Base-by-base conservation (phyloP, 2,113 vertebrate species). In the Ageneiosus marmoratus region DNA sequence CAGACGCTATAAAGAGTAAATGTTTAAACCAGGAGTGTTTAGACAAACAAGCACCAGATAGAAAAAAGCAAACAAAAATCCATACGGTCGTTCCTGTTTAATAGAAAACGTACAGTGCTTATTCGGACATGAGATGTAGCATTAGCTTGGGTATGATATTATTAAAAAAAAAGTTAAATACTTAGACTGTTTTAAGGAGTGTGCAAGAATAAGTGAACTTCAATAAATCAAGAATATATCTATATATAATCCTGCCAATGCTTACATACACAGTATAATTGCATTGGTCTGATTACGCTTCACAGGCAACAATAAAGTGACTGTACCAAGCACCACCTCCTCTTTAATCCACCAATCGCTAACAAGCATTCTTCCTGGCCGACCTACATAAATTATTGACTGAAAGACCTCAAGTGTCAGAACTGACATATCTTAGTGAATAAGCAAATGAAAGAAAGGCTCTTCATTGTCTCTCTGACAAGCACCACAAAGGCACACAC, bases 381-480 rank as follows among this genome's bases (percentile, higher is more conserved):
- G 92, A 93, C 93, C 92, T 89, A 88, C 85, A 92, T 92, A 89
- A 91, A 93, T 91, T 89, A 93, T 90, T 90, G 91, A 93, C 91
- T 88, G 90, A 80, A 89, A 91, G 89, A 90, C 88, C 91, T 92
- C 85, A 86, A 90, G 91, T 92, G 90, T 93, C 91, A 90, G 86
- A 93, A 92, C 87, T 91, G 93, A 93, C 92, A 86, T 90, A 90
- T 91, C 91, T 88, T 56, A 32, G 87, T 88, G 88, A 93, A 93
- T 92, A 92, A 93, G 91, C 89, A 90, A 92, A 88, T 81, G 83
- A 83, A 67, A 84, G 86, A 87, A 89, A 89, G 83, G 48, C 27
- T 82, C 84, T 91, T 91, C 87, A 88, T 92, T 92, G 90, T 89
- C 85, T 84, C 79, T 85, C 83, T 89, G 89, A 92, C 86, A 88